These are phyloP conservation scores for Chrysochloris asiatica DNA, from an alignment of 2,113 vertebrate genomes.

Conservation along the genomic window DNA sequence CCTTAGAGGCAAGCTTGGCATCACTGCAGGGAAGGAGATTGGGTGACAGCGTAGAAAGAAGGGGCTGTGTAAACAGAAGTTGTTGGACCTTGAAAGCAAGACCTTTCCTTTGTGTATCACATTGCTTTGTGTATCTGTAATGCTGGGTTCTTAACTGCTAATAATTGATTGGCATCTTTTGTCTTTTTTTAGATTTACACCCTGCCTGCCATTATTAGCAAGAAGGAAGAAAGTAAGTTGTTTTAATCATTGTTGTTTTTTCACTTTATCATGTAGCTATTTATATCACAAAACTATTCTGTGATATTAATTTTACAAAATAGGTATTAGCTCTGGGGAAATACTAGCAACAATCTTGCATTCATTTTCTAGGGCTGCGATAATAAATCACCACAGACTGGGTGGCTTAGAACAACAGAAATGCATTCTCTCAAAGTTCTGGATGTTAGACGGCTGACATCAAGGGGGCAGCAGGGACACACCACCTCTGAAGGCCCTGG, in stretches of 20 bases:
- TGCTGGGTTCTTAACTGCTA: not conserved
- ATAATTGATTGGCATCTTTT: conserved; percentile 30
- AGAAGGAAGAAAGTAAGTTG: conserved; percentile 98
- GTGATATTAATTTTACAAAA: not conserved
- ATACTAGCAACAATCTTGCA: not conserved
- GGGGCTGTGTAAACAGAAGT: not conserved
- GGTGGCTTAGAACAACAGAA: not conserved
- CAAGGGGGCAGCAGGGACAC: not conserved
- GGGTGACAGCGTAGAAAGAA: not conserved
- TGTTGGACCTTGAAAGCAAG: not conserved
- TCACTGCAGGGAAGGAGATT: not conserved
- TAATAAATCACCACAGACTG: not conserved
- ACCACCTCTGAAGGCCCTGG: not conserved
- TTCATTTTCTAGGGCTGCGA: not conserved
- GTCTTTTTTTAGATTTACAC: conserved; percentile 93
- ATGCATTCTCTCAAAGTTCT: not conserved
- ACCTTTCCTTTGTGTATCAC: not conserved
- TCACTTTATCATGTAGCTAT: not conserved
- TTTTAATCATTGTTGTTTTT: conserved; percentile 32
- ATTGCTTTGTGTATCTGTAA: not conserved
- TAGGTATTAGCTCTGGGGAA: not conserved
- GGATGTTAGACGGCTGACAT: not conserved
- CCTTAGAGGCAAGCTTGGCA: not conserved
- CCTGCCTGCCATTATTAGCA: conserved; percentile 95
- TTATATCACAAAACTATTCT: conserved; percentile 21